phyloP scores from a whole-genome alignment of 2,797 vertebrate genomes.

The Oreochromis grahami region DNA sequence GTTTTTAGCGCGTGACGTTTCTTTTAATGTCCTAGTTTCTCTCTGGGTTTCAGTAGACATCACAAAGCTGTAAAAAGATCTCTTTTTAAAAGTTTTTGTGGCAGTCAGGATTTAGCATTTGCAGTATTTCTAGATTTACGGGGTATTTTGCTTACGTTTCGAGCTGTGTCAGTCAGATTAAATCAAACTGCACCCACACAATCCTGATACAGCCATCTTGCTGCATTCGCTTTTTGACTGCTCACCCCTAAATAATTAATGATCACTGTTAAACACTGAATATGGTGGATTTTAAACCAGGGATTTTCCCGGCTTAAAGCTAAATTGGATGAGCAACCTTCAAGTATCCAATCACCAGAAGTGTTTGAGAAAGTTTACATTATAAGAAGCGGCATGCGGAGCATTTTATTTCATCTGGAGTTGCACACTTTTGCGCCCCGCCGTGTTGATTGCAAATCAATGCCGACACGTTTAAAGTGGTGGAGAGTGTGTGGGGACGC shows the following conservation, averaged over 20 bases:
- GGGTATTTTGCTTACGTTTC: background rate
- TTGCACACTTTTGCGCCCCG: background rate
- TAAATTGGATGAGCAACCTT: background rate
- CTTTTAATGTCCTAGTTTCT: background rate
- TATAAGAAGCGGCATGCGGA: background rate
- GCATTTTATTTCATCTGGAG: background rate
- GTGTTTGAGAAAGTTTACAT: background rate
- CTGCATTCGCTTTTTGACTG: background rate
- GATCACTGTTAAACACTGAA: background rate
- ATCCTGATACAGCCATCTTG: background rate
- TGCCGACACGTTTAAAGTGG: constrained; percentile 34
- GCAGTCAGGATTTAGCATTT: background rate
- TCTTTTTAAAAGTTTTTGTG: background rate
- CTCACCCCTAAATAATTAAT: background rate
- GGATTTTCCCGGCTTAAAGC: background rate
- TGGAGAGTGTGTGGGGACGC: constrained; percentile 4
- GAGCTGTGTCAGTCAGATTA: background rate
- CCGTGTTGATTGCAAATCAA: constrained; percentile 37
- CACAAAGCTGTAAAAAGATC: background rate
- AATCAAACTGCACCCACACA: background rate
- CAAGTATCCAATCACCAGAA: background rate
- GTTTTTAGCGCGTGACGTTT: background rate
- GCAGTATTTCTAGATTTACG: background rate
- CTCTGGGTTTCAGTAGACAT: background rate
- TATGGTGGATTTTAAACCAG: background rate